These are phyloP conservation scores for Anthophora plumipes DNA, from an alignment of 2,888 invertebrate genomes.

Conservation along the genomic window DNA sequence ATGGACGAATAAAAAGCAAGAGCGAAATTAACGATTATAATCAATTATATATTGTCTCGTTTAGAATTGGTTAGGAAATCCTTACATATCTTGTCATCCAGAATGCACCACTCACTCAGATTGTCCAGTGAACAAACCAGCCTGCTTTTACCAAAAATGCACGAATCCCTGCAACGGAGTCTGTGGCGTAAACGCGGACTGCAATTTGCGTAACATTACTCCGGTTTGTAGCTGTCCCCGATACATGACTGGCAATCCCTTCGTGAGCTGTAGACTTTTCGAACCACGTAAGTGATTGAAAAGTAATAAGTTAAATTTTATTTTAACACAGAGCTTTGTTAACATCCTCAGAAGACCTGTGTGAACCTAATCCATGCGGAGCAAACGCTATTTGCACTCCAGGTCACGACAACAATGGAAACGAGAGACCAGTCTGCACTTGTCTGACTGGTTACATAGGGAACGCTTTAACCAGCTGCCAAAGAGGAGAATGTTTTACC, in stretches of 20 bases:
- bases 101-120: constrained; percentile 93
- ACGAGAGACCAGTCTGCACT: constrained; percentile 94
- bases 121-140: constrained; percentile 91
- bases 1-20: not conserved
- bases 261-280: constrained; percentile 92
- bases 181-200: constrained; percentile 92
- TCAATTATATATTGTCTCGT: not conserved
- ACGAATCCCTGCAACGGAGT: constrained; percentile 93
- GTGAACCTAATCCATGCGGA: constrained; percentile 95
- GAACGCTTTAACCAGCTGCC: constrained; percentile 90
- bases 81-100: constrained; percentile 90
- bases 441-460: constrained; percentile 92
- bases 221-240: constrained; percentile 94
- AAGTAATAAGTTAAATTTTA: not conserved
- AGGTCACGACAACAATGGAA: constrained; percentile 92
- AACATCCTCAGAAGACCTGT: constrained; percentile 89
- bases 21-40: not conserved
- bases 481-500: constrained; percentile 91
- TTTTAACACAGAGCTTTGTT: not conserved
- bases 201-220: constrained; percentile 91
- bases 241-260: constrained; percentile 95
- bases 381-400: constrained; percentile 91
- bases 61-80: constrained; percentile 92
- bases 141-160: constrained; percentile 93
- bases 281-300: constrained; percentile 87